phyloP scores from a whole-genome alignment of 2,888 invertebrate genomes.

The Iselma pallidipennis region DNA sequence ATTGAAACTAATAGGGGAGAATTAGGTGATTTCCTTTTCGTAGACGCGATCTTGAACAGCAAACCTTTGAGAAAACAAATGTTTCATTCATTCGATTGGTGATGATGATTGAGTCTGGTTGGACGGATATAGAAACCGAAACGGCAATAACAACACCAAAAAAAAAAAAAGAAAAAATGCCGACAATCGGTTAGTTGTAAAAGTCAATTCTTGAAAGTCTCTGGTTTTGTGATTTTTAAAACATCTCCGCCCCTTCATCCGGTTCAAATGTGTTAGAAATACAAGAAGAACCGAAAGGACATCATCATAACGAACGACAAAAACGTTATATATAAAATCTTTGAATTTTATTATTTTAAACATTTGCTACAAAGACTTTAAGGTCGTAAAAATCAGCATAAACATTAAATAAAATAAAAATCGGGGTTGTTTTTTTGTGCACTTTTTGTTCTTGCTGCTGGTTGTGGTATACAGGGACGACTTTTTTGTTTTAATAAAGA shows the following conservation, averaged over 20 bases:
- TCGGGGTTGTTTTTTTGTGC: background rate
- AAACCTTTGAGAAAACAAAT: background rate
- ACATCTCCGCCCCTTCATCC: constrained; percentile 18
- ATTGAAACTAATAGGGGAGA: background rate
- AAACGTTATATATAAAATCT: background rate
- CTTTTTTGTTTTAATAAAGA: too few relatives aligned
- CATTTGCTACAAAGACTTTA: too few relatives aligned
- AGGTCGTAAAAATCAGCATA: background rate
- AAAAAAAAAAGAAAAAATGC: background rate
- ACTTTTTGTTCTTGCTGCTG: background rate
- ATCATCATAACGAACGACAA: background rate
- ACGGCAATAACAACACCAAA: background rate
- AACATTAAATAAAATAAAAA: background rate
- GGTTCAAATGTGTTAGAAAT: constrained; percentile 8
- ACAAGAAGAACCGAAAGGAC: background rate
- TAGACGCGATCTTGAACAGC: background rate
- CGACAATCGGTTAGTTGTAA: constrained; percentile 14
- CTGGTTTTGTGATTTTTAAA: background rate
- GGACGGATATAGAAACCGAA: constrained; percentile 4
- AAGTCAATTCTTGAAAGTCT: constrained; percentile 15
- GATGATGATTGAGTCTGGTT: constrained; percentile 14
- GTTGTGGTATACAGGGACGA: background rate
- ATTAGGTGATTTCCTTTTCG: background rate
- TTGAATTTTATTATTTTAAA: background rate
- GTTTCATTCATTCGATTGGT: background rate